Evolutionary conservation across 2,888 invertebrate species (phyloP), one percentile per base, ranked within the genome.

Genomic region (Rutpela maculata): DNA sequence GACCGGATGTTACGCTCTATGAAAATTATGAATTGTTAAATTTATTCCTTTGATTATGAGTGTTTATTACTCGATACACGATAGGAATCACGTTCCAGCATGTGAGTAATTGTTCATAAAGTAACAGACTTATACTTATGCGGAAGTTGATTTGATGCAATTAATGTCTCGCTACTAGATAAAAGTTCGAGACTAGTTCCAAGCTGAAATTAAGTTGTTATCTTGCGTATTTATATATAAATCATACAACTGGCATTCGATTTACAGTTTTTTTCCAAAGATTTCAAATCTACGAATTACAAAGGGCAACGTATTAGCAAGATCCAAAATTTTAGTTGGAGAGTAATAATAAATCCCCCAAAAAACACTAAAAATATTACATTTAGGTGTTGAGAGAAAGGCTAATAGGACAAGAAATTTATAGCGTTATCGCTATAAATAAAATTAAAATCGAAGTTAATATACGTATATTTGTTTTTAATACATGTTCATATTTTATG

Each of bases 1-100:
- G 78, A 83, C 85, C 85, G 88, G 87, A 88, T 85, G 88, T 87
- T 81, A 86, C 85, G 87, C 85, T 87, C 79, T 74, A 78, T 86
- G 85, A 79, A 84, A 85, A 87, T 87, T 88, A 88, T 87, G 86
- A 87, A 86, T 87, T 88, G 87, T 88, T 86, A 88, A 88, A 87
- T 88, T 86, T 86, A 87, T 88, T 83, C 86, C 80, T 80, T 78
- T 81, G 71, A 76, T 85, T 84, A 79, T 81, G 83, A 76, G 77
- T 76, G 77, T 81, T 83, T 83, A 84, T 84, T 82, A 82, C 70
- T 72, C 76, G 81, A 78, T 81, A 80, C 71, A 60, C 66, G 78
- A 75, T 65, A 74, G 65, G 71, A 67, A 77, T 74, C 67, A 59
- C 78, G 81, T 80, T 77, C 79, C 74, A 78, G 66, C 77, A 22